phyloP scores from a whole-genome alignment of 2,888 invertebrate species.

The Trichopoda pennipes region DNA sequence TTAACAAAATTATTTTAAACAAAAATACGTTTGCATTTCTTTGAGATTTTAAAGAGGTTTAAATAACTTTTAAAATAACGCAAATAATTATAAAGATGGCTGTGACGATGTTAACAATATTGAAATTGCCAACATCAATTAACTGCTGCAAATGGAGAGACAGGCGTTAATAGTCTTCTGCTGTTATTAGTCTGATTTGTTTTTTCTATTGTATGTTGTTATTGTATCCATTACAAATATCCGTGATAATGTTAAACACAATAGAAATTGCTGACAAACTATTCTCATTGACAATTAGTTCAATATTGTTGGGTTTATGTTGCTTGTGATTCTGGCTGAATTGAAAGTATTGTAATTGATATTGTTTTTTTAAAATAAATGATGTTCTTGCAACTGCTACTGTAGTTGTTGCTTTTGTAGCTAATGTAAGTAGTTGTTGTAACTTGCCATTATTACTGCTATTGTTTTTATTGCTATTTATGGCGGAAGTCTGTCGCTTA shows the following conservation, averaged over 20 bases:
- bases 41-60: too few species aligned
- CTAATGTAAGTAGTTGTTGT: constrained; percentile 20
- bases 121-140: too few species aligned
- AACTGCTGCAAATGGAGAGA: neutral
- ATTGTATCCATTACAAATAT: too few species aligned
- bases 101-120: too few species aligned
- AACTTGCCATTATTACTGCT: constrained; percentile 12
- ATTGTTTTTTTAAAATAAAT: constrained; percentile 7
- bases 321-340: neutral
- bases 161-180: neutral
- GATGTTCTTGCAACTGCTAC: constrained; percentile 21
- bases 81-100: too few species aligned
- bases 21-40: too few species aligned
- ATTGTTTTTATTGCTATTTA: constrained; percentile 42
- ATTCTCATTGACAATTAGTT: constrained; percentile 46
- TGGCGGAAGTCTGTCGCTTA: constrained; percentile 69
- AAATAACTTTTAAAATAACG: too few species aligned
- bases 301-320: constrained; percentile 16
- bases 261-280: neutral
- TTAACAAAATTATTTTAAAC: too few species aligned
- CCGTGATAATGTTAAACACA: too few species aligned
- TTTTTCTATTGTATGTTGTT: too few species aligned
- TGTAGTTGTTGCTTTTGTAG: constrained; percentile 25
- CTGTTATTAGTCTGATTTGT: neutral
- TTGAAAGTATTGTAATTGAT: constrained; percentile 30